These are phyloP conservation scores for Rhizoglyphus robini DNA, from an alignment of 1,140 invertebrate species.

Conservation along the genomic window DNA sequence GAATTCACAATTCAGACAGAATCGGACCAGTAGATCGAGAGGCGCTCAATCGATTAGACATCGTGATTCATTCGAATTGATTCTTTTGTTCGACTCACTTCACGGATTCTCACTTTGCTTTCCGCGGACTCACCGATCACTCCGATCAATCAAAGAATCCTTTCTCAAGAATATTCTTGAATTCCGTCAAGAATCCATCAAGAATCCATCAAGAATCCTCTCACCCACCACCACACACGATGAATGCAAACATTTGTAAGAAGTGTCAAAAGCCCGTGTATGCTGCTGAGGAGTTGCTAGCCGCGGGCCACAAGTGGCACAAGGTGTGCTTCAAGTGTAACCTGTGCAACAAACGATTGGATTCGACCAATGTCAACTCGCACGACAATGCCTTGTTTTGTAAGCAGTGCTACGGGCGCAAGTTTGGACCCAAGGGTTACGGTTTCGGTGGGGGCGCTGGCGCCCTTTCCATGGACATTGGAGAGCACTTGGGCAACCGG, in stretches of 20 bases:
- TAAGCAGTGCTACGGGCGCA: constrained; percentile 90
- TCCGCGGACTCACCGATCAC: too few relatives aligned
- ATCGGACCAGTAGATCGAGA: too few relatives aligned
- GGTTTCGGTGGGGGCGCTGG: background rate
- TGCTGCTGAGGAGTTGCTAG: constrained; percentile 91
- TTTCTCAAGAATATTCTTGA: too few relatives aligned
- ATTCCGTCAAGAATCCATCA: too few relatives aligned
- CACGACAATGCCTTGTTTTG: constrained; percentile 91
- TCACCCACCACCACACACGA: too few relatives aligned
- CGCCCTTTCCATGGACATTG: constrained; percentile 68
- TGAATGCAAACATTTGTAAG: constrained; percentile 94
- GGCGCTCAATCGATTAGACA: too few relatives aligned
- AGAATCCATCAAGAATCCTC: too few relatives aligned
- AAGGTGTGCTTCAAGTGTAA: constrained; percentile 98
- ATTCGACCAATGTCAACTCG: constrained; percentile 89
- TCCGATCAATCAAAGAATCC: too few relatives aligned
- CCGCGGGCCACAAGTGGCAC: constrained; percentile 95
- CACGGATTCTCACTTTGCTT: too few relatives aligned
- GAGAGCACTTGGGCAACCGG: constrained; percentile 54
- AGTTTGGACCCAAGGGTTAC: constrained; percentile 34
- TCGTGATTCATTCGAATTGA: too few relatives aligned
- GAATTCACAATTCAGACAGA: too few relatives aligned
- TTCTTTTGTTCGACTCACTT: too few relatives aligned
- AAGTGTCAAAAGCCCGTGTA: constrained; percentile 97
- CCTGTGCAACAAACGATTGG: constrained; percentile 88